phyloP scores from a whole-genome alignment of 1,140 invertebrate genomes.

The Schlechtendalia chinensis region DNA sequence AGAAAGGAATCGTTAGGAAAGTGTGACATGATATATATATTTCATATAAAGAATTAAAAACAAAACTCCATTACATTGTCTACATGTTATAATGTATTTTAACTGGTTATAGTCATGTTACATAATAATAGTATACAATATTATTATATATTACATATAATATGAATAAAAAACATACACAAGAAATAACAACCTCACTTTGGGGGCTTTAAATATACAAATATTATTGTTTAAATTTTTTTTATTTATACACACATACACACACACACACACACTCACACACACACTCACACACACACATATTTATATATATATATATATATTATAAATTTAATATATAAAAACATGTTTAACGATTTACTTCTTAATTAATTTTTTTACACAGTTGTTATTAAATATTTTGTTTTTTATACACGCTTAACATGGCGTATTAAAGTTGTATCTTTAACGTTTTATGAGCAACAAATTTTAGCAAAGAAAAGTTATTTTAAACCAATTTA shows the following conservation, averaged over 20 bases:
- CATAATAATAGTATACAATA: slow-evolving; percentile 48
- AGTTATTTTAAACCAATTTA: slow-evolving; percentile 25
- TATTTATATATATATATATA: slow-evolving; percentile 46
- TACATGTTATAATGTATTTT: slow-evolving; percentile 45
- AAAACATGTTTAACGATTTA: slow-evolving; percentile 48
- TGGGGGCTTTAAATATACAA: slow-evolving; percentile 26
- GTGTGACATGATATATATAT: neutral
- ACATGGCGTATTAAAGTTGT: neutral
- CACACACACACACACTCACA: too few species aligned
- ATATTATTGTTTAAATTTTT: slow-evolving; percentile 39
- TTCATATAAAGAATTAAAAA: neutral
- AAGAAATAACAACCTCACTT: slow-evolving; percentile 44
- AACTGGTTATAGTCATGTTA: slow-evolving; percentile 44
- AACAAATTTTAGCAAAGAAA: slow-evolving; percentile 46
- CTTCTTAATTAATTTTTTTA: slow-evolving; percentile 43
- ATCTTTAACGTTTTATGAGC: slow-evolving; percentile 41
- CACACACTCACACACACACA: too few species aligned
- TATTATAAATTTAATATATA: slow-evolving; percentile 39
- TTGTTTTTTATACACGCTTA: slow-evolving; percentile 17
- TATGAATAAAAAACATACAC: slow-evolving; percentile 45
- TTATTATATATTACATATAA: slow-evolving; percentile 45
- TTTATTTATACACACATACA: too few species aligned
- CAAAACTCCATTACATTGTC: slow-evolving; percentile 12
- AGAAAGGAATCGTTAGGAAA: neutral
- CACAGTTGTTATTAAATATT: slow-evolving; percentile 40